A percentile compares a stretch with the other conserved stretches of the same genome.
These are phyloP conservation scores for Hippopotamyrus pictus DNA, from an alignment of 2,797 vertebrate species.

Conservation along the genomic window DNA sequence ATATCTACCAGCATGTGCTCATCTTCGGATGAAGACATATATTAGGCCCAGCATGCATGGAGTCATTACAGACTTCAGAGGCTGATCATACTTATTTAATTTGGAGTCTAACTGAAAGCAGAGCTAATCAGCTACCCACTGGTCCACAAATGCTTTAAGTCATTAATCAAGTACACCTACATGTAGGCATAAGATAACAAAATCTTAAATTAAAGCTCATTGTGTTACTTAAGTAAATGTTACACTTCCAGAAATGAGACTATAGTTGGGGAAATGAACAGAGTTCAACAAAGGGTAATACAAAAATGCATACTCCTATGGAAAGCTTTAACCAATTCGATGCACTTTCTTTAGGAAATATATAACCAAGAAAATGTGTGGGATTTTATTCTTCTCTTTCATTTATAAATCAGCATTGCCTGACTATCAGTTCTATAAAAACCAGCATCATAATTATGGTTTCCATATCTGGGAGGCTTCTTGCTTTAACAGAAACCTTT, in stretches of 20 bases:
- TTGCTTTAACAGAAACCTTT: not conserved
- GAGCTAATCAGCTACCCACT: not conserved
- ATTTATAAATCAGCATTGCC: not conserved
- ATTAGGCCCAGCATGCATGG: not conserved
- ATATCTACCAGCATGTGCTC: not conserved
- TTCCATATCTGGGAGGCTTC: not conserved
- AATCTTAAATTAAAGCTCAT: not conserved
- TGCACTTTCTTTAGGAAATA: not conserved
- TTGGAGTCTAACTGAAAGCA: not conserved
- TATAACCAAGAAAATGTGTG: not conserved
- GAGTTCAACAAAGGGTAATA: not conserved
- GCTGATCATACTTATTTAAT: not conserved
- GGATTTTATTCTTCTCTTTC: not conserved
- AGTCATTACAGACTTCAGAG: not conserved
- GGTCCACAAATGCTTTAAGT: not conserved
- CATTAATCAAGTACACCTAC: not conserved
- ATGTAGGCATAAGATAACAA: not conserved
- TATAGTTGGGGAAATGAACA: not conserved
- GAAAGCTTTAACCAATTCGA: not conserved
- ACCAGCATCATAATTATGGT: not conserved
- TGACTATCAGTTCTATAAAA: not conserved
- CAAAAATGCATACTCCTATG: not conserved
- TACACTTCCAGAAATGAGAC: not conserved
- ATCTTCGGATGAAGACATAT: not conserved
- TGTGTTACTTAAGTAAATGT: not conserved